Conservation (phyloP, 2,797 vertebrate species). For the Esox masquinongy region DNA sequence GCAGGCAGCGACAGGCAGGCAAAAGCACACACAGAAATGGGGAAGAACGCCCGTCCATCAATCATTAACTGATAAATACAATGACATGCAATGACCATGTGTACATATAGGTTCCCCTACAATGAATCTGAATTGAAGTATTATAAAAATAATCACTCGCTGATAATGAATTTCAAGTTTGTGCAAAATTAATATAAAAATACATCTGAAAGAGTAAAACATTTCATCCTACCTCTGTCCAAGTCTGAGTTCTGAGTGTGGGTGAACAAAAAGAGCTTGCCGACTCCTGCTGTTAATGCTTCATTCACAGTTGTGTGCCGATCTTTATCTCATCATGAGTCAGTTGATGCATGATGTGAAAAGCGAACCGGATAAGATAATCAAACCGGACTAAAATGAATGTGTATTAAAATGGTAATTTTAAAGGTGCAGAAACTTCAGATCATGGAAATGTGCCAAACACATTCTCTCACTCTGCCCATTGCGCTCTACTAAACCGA, state of each 20-base stretch:
- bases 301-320: not conserved
- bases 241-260: not conserved
- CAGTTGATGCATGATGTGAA: not conserved
- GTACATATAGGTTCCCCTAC: not conserved
- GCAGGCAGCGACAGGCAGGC: no score
- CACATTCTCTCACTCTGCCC: not conserved
- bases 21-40: not conserved
- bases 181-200: not conserved
- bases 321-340: not conserved
- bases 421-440: not conserved
- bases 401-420: not conserved
- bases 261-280: not conserved
- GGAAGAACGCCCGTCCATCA: not conserved
- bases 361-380: not conserved
- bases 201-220: not conserved
- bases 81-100: not conserved
- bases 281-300: not conserved
- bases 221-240: constrained; percentile 1
- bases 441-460: not conserved
- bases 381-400: not conserved
- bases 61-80: not conserved
- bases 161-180: not conserved
- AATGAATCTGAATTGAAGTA: not conserved
- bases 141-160: not conserved
- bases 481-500: not conserved